A percentile compares a stretch with the other conserved stretches of the same genome.
Conservation (phyloP, 2,888 invertebrate species). For the Euproctis similis region DNA sequence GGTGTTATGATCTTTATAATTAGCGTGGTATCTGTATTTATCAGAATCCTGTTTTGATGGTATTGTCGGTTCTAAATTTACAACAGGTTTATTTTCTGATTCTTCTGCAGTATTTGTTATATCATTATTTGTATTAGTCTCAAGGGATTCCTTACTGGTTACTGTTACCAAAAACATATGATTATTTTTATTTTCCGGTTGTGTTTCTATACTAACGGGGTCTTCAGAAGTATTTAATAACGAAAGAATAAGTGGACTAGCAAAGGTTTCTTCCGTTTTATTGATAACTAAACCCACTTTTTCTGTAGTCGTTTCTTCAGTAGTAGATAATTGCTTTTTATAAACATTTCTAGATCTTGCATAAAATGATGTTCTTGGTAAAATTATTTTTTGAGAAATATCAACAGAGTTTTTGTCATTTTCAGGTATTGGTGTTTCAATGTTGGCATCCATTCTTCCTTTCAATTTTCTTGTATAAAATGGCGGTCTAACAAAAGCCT, state of each 20-base stretch:
- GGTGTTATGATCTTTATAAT: conserved; percentile 43
- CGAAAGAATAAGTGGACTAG: conserved; percentile 51
- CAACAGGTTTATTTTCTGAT: conserved; percentile 34
- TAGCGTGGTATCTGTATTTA: conserved; percentile 56
- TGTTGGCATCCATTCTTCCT: conserved; percentile 26
- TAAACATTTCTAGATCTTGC: conserved; percentile 41
- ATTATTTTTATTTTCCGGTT: conserved; percentile 25
- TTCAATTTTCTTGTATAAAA: conserved; percentile 44
- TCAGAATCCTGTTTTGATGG: conserved; percentile 26
- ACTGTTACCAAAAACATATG: conserved; percentile 50
- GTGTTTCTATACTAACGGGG: conserved; percentile 16
- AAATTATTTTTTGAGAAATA: conserved; percentile 24
- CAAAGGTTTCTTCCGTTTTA: conserved; percentile 38
- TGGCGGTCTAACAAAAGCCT: conserved; percentile 40
- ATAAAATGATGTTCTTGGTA: conserved; percentile 59
- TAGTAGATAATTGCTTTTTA: conserved; percentile 27
- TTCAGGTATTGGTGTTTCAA: conserved; percentile 24
- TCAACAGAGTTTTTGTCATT: conserved; percentile 21
- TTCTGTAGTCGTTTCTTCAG: conserved; percentile 20
- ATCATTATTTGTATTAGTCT: conserved; percentile 42
- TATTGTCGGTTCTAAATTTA: conserved; percentile 31
- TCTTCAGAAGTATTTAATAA: conserved; percentile 39
- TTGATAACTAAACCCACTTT: conserved; percentile 27
- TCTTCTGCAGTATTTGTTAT: conserved; percentile 33
- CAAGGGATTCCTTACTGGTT: conserved; percentile 53